These are phyloP conservation scores for Protobothrops mucrosquamatus DNA, from an alignment of 2,113 vertebrate genomes.

Conservation along the genomic window DNA sequence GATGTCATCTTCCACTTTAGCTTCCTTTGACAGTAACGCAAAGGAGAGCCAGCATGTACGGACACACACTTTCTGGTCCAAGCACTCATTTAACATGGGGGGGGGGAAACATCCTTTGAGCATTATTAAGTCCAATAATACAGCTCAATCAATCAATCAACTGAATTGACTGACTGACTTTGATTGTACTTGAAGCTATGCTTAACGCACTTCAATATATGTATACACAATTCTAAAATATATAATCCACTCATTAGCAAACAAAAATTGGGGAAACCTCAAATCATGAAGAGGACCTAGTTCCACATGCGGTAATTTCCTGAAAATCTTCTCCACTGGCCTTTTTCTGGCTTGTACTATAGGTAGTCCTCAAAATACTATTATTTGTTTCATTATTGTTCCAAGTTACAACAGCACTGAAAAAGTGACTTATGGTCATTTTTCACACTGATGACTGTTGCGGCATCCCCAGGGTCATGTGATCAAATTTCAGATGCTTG, in stretches of 20 bases:
- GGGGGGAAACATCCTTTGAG: neutral
- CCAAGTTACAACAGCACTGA: no score
- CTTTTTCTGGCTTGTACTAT: neutral
- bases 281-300: neutral
- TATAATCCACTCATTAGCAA: neutral
- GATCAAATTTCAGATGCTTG: neutral
- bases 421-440: neutral
- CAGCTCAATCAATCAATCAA: neutral
- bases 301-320: neutral
- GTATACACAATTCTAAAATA: neutral
- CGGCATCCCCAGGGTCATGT: neutral
- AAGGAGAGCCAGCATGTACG: neutral
- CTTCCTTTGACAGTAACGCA: neutral
- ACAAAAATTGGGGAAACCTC: neutral
- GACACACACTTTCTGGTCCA: neutral
- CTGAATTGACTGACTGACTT: neutral
- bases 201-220: neutral
- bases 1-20: neutral
- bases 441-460: neutral
- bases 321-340: neutral
- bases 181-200: neutral
- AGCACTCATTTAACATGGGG: neutral
- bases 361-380: no score
- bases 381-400: no score
- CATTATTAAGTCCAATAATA: neutral